These are phyloP conservation scores for Phylloscopus whistleri DNA, from an alignment of 2,113 vertebrate species.

Conservation along the genomic window DNA sequence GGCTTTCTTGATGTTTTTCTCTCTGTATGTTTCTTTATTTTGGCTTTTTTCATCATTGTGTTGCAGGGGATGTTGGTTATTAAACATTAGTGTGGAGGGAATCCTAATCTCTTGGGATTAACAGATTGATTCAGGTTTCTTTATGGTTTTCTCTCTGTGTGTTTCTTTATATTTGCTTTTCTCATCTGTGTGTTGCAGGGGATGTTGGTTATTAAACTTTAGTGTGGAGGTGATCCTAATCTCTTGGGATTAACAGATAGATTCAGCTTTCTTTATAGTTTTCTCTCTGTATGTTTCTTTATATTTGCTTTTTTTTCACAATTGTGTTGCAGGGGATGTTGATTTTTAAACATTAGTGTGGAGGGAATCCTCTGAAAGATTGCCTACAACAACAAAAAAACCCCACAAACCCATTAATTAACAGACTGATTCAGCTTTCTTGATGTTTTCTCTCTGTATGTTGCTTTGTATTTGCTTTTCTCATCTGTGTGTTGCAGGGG, in stretches of 20 bases:
- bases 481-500: not conserved
- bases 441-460: rapidly evolving
- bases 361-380: no score
- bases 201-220: not conserved
- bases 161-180: not conserved
- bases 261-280: not conserved
- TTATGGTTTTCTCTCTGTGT: rapidly evolving
- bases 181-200: not conserved
- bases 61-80: not conserved
- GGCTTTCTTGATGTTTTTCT: not conserved
- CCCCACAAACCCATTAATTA: no score
- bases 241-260: not conserved
- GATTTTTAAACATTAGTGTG: no score
- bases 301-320: not conserved
- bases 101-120: not conserved
- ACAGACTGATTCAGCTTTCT: not conserved
- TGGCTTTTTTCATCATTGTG: not conserved
- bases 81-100: no score
- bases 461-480: no score
- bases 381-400: no score
- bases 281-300: rapidly evolving
- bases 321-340: no score
- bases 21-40: no score
- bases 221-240: not conserved
- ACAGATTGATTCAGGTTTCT: not conserved